Conservation (phyloP, 2,113 vertebrate genomes). For the Nothoprocta perdicaria region DNA sequence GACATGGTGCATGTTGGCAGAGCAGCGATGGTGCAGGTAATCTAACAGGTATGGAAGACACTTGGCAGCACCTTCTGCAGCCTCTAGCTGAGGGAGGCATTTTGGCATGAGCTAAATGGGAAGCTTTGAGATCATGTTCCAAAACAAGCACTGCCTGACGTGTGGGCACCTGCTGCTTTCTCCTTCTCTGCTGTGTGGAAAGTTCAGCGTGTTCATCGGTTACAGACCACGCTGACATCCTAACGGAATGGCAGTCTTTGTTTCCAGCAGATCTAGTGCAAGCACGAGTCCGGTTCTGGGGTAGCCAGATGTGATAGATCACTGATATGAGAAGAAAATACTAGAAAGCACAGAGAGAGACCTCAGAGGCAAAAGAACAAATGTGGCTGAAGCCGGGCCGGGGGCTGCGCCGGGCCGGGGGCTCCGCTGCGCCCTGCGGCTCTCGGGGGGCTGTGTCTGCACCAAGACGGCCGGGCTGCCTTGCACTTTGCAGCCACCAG, state of each 20-base stretch:
- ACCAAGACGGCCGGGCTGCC: neutral
- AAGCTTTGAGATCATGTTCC: neutral
- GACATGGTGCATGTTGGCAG: neutral
- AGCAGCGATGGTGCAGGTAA: neutral
- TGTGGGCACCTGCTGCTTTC: accelerated
- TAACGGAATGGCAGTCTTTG: neutral
- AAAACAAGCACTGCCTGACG: neutral
- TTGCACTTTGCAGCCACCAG: too few relatives aligned
- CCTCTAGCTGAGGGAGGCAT: neutral
- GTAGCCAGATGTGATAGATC: neutral
- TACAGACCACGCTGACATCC: accelerated
- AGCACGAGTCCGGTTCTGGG: neutral
- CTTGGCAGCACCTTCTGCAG: neutral
- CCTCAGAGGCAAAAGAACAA: neutral
- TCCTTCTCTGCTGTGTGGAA: neutral
- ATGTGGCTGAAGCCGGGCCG: neutral
- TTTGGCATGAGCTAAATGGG: neutral
- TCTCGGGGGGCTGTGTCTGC: too few relatives aligned
- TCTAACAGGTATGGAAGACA: neutral
- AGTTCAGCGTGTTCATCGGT: neutral
- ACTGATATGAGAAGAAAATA: neutral
- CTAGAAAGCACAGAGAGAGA: neutral
- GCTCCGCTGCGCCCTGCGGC: too few relatives aligned
- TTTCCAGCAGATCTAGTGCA: neutral
- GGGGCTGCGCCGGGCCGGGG: too few relatives aligned